A percentile compares a stretch with the other conserved stretches of the same genome.
Evolutionary conservation across 2,888 invertebrate genomes (phyloP).

Genomic region (Andrena marginata): DNA sequence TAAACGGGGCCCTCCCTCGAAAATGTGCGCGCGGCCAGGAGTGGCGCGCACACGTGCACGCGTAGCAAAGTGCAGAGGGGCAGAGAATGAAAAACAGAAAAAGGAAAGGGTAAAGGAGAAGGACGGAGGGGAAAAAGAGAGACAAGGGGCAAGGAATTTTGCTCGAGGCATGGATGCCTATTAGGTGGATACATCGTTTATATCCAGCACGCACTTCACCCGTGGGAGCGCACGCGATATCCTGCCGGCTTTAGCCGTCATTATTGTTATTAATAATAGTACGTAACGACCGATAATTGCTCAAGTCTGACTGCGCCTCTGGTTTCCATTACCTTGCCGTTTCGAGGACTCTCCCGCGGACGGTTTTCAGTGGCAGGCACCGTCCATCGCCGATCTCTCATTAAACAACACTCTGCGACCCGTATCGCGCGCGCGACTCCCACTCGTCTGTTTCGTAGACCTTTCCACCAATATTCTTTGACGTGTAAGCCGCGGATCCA

Average conservation of each 20-base stretch:
- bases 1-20: slow-evolving; percentile 58
- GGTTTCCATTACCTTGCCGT: slow-evolving; percentile 78
- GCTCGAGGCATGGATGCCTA: slow-evolving; percentile 83
- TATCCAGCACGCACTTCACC: slow-evolving; percentile 83
- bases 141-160: slow-evolving; percentile 77
- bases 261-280: slow-evolving; percentile 84
- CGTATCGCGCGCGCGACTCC: neutral
- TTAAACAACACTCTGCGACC: neutral
- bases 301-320: slow-evolving; percentile 83
- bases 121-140: slow-evolving; percentile 38
- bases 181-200: slow-evolving; percentile 83
- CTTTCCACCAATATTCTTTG: neutral
- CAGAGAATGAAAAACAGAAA: slow-evolving; percentile 15
- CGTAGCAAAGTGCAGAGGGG: slow-evolving; percentile 50
- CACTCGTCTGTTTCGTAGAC: neutral
- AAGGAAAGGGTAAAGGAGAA: slow-evolving; percentile 17
- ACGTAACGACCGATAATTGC: slow-evolving; percentile 84
- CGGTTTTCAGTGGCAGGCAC: neutral
- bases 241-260: slow-evolving; percentile 77
- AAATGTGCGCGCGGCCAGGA: slow-evolving; percentile 47
- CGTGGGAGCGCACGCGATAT: slow-evolving; percentile 85
- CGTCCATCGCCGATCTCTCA: neutral
- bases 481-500: too few relatives aligned
- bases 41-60: slow-evolving; percentile 20
- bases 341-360: slow-evolving; percentile 19